Evolutionary conservation across 2,113 vertebrate genomes (phyloP).

Genomic region (Elaphurus davidianus): DNA sequence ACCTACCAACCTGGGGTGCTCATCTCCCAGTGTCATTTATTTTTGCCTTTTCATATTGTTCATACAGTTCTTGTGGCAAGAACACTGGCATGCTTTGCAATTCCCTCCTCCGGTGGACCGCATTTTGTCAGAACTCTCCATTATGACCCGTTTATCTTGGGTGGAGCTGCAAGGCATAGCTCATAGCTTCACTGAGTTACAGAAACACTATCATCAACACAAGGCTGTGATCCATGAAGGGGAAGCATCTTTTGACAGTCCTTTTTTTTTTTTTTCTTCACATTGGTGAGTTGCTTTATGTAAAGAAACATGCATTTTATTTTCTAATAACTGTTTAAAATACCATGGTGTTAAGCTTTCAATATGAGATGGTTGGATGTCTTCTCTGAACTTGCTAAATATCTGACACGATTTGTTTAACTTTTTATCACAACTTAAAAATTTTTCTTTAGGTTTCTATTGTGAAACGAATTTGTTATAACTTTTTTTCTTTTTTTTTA

Average conservation of each 20-base stretch:
- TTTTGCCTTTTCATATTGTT: background rate
- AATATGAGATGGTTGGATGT: background rate
- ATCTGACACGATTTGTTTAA: background rate
- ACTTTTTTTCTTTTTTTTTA: background rate
- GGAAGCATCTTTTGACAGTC: background rate
- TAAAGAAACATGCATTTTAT: background rate
- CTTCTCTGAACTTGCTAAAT: background rate
- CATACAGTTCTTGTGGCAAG: background rate
- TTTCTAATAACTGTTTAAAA: background rate
- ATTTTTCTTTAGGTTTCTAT: background rate
- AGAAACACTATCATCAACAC: background rate
- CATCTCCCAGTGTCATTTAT: background rate
- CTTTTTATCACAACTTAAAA: background rate
- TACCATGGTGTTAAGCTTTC: background rate
- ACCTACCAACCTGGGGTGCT: background rate
- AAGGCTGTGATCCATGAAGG: background rate
- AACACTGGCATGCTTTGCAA: background rate
- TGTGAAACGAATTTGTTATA: background rate
- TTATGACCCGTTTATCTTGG: accelerated
- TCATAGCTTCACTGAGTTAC: background rate
- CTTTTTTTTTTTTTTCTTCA: background rate
- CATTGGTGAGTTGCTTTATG: background rate
- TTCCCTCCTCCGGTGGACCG: background rate
- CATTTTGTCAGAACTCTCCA: background rate
- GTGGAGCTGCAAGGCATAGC: background rate